Percentiles rank a stretch among this genome's conserved stretches.
phyloP scores from a whole-genome alignment of 30 jellyfish, hydroid and myxozoan species.

The Turritopsis rubra region DNA sequence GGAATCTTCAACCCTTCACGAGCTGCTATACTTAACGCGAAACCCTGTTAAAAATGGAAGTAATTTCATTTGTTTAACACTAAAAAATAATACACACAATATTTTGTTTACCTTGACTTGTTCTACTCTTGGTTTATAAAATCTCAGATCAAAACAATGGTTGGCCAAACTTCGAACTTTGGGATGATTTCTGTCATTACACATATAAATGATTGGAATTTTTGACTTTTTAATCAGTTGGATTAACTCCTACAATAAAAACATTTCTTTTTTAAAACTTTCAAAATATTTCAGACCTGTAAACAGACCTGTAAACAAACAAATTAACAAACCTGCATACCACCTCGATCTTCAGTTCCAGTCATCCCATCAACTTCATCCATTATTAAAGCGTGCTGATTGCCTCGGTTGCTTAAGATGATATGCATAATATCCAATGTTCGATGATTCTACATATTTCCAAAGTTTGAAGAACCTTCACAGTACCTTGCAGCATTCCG shows the following conservation, averaged over 20 bases:
- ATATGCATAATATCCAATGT: too few species aligned
- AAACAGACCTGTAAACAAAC: neutral
- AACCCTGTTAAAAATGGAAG: conserved; percentile 33
- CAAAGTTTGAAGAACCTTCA: too few species aligned
- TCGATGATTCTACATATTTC: too few species aligned
- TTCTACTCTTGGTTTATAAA: conserved; percentile 86
- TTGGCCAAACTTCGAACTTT: conserved; percentile 89
- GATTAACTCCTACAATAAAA: conserved; percentile 58
- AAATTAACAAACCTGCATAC: conserved; percentile 64
- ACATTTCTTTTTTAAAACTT: neutral
- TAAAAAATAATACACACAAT: too few species aligned
- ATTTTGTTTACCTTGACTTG: conserved; percentile 92
- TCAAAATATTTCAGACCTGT: neutral
- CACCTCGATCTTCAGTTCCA: conserved; percentile 98
- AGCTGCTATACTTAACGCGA: conserved; percentile 58
- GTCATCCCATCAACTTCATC: conserved; percentile 99
- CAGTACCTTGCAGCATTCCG: conserved; percentile 58
- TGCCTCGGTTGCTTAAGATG: conserved; percentile 28
- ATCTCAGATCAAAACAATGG: conserved; percentile 90
- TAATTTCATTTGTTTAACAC: neutral
- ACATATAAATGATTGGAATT: conserved; percentile 93
- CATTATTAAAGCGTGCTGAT: conserved; percentile 78
- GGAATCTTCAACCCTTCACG: conserved; percentile 77
- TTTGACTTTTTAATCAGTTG: conserved; percentile 62
- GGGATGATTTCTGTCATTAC: conserved; percentile 94